These are phyloP conservation scores for Trilocha varians DNA, from an alignment of 2,888 invertebrate genomes.

Conservation along the genomic window DNA sequence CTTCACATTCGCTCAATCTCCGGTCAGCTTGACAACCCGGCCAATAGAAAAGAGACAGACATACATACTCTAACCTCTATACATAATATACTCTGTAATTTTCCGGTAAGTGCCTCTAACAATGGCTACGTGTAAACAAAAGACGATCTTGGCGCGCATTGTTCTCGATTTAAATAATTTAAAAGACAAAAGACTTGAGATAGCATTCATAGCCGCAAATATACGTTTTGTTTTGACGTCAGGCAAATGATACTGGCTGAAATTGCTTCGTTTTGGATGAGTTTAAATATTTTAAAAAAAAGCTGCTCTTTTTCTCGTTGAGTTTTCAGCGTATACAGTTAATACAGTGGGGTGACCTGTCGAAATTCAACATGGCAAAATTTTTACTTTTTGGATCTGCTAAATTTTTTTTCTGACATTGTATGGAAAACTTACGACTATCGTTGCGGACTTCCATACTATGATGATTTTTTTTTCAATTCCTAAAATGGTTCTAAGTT, in stretches of 20 bases:
- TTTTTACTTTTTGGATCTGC: too few relatives aligned
- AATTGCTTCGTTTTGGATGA: neutral
- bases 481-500: too few relatives aligned
- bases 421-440: too few relatives aligned
- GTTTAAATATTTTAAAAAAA: too few relatives aligned
- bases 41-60: constrained; percentile 31
- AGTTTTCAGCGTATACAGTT: too few relatives aligned
- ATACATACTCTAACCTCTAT: constrained; percentile 8
- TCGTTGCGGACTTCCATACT: too few relatives aligned
- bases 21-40: constrained; percentile 44
- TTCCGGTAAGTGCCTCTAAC: constrained; percentile 57
- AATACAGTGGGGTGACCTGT: too few relatives aligned
- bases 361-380: too few relatives aligned
- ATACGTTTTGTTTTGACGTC: constrained; percentile 7
- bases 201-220: constrained; percentile 19
- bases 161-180: constrained; percentile 42
- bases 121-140: constrained; percentile 55
- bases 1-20: constrained; percentile 31
- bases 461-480: too few relatives aligned
- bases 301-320: too few relatives aligned
- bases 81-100: constrained; percentile 49
- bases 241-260: neutral
- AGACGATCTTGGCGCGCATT: constrained; percentile 42
- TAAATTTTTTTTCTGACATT: too few relatives aligned
- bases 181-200: constrained; percentile 34